Conservation (phyloP, 2,797 vertebrate species). For the Myripristis jacobus region DNA sequence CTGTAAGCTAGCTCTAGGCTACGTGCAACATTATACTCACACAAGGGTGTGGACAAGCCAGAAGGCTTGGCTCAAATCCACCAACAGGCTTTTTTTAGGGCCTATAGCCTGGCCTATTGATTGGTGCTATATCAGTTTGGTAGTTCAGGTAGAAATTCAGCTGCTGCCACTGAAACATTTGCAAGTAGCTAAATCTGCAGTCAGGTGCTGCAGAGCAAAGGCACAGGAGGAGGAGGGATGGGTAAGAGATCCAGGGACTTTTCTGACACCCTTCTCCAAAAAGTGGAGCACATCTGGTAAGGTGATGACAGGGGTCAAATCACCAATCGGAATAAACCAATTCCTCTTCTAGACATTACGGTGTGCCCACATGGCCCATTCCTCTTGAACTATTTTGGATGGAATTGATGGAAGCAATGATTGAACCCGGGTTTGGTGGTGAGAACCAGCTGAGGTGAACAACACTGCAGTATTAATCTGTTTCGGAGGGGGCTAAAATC, state of each 20-base stretch:
- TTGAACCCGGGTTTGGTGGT: constrained; percentile 2
- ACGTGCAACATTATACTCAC: constrained; percentile 56
- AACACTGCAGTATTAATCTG: neutral
- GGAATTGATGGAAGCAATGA: no score
- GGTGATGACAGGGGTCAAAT: constrained; percentile 2
- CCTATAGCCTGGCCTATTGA: constrained; percentile 41
- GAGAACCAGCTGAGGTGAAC: constrained; percentile 7
- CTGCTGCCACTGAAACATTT: constrained; percentile 2
- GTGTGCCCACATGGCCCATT: neutral
- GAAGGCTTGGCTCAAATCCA: constrained; percentile 39
- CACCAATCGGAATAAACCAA: neutral
- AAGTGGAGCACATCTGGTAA: constrained; percentile 60
- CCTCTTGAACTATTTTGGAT: no score
- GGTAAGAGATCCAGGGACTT: constrained; percentile 32
- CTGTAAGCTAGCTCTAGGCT: constrained; percentile 28
- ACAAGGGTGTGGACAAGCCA: constrained; percentile 48
- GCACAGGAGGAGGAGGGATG: constrained; percentile 28
- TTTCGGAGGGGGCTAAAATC: neutral
- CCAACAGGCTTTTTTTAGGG: constrained; percentile 31
- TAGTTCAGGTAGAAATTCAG: constrained; percentile 16
- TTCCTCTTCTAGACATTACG: neutral
- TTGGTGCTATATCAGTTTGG: constrained; percentile 9
- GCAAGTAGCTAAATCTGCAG: constrained; percentile 32
- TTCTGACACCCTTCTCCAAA: constrained; percentile 45
- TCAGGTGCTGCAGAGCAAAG: constrained; percentile 43